Percentiles rank a stretch among this genome's conserved stretches.
These are phyloP conservation scores for Oxyruncus cristatus DNA, from an alignment of 2,113 vertebrate species.

Conservation along the genomic window DNA sequence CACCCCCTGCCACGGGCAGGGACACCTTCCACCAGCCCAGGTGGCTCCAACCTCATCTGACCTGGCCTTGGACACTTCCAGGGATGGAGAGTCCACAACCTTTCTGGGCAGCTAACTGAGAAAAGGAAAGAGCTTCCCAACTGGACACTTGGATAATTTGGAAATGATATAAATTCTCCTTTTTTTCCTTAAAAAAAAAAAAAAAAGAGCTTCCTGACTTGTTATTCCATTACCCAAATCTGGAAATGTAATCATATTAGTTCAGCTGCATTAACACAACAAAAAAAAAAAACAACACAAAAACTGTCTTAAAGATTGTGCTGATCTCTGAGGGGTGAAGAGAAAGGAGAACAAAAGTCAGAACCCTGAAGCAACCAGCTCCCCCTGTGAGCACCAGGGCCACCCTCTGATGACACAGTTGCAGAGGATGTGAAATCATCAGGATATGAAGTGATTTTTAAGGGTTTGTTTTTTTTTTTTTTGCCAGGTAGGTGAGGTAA, in stretches of 20 bases:
- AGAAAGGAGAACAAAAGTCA: conserved; percentile 53
- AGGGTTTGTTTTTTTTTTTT: neutral
- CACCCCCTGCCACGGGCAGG: neutral
- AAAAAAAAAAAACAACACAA: conserved; percentile 31
- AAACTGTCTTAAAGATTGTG: neutral
- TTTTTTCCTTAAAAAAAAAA: neutral
- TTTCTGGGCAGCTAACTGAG: neutral
- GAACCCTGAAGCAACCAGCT: neutral
- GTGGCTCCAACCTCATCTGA: neutral
- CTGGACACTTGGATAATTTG: neutral
- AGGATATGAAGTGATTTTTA: neutral
- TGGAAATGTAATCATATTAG: conserved; percentile 64
- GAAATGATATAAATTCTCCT: neutral
- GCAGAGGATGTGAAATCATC: neutral
- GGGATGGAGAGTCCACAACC: neutral
- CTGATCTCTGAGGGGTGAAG: neutral
- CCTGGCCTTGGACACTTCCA: neutral
- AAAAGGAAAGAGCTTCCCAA: neutral
- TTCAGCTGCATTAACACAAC: conserved; percentile 53
- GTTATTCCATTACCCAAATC: conserved; percentile 49
- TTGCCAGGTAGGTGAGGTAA: conserved; percentile 35
- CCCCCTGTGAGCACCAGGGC: rapidly evolving
- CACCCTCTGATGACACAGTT: rapidly evolving
- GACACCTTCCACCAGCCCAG: neutral
- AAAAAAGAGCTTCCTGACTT: conserved; percentile 40